These are phyloP conservation scores for Masnerella sp. DNA, from an alignment of 2,888 invertebrate species.

Conservation along the genomic window DNA sequence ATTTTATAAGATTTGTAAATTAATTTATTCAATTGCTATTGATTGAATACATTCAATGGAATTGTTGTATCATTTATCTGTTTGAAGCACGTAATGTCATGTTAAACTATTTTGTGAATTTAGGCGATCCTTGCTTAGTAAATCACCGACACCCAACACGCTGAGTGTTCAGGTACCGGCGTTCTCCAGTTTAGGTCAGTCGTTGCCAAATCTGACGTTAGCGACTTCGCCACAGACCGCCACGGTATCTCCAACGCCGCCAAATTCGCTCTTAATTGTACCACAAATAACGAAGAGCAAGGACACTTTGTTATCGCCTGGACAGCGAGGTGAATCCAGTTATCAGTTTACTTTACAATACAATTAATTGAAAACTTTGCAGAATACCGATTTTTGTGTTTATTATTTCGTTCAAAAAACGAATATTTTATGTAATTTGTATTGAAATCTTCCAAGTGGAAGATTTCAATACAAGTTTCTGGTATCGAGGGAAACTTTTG, in stretches of 20 bases:
- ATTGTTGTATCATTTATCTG: too few relatives aligned
- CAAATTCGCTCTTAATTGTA: conserved; percentile 77
- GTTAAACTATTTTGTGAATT: conserved; percentile 24
- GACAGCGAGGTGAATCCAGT: conserved; percentile 74
- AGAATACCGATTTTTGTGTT: conserved; percentile 45
- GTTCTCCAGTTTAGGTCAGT: conserved; percentile 85
- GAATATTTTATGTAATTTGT: too few relatives aligned
- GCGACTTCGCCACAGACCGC: conserved; percentile 76
- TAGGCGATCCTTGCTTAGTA: conserved; percentile 76
- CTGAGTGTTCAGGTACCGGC: conserved; percentile 85
- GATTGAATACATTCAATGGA: too few relatives aligned
- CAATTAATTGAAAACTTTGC: too few relatives aligned
- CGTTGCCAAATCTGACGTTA: conserved; percentile 86
- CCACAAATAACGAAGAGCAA: conserved; percentile 78
- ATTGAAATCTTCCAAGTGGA: too few relatives aligned
- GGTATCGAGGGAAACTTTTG: too few relatives aligned
- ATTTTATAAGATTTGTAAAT: too few relatives aligned
- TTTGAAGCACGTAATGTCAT: too few relatives aligned
- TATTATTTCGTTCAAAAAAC: too few relatives aligned
- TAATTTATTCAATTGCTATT: too few relatives aligned
- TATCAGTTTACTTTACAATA: too few relatives aligned
- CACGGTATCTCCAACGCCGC: conserved; percentile 76
- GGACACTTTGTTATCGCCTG: conserved; percentile 76
- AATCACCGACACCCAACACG: conserved; percentile 83
- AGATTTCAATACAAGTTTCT: too few relatives aligned